A percentile compares a stretch with the other conserved stretches of the same genome.
Conservation (phyloP, 2,797 vertebrate species). For the Phoebastria nigripes region DNA sequence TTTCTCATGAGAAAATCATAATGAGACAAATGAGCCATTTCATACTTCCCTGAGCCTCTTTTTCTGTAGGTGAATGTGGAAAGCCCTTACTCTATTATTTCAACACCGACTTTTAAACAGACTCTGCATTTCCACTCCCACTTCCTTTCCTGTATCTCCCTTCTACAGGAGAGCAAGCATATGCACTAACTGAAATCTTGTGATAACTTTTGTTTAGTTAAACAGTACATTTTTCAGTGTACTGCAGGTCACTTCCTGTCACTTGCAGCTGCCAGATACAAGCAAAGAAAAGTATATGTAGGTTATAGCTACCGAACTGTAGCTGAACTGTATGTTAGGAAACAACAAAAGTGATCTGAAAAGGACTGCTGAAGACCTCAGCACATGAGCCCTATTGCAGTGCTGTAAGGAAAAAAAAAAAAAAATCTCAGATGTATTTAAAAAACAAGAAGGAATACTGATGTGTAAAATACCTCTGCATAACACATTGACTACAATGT, state of each 20-base stretch:
- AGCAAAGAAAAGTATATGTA: background rate
- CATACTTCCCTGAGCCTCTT: background rate
- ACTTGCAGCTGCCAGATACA: background rate
- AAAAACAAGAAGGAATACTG: background rate
- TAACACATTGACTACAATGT: conserved; percentile 1
- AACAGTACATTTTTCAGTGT: background rate
- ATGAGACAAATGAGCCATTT: background rate
- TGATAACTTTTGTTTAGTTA: background rate
- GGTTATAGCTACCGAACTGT: background rate
- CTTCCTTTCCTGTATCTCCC: background rate
- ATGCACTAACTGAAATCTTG: background rate
- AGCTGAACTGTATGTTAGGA: background rate
- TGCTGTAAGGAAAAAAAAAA: background rate
- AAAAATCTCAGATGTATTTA: background rate
- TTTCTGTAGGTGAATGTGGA: background rate
- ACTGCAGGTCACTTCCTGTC: background rate
- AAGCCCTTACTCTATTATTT: background rate
- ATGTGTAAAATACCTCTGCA: background rate
- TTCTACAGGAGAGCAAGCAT: background rate
- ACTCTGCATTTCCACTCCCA: background rate
- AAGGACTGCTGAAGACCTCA: background rate
- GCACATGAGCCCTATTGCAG: background rate
- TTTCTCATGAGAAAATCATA: background rate
- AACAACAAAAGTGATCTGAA: background rate
- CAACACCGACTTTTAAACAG: background rate